These are phyloP conservation scores for Ditylenchus dipsaci DNA, from an alignment of 1,140 invertebrate species.

Conservation along the genomic window DNA sequence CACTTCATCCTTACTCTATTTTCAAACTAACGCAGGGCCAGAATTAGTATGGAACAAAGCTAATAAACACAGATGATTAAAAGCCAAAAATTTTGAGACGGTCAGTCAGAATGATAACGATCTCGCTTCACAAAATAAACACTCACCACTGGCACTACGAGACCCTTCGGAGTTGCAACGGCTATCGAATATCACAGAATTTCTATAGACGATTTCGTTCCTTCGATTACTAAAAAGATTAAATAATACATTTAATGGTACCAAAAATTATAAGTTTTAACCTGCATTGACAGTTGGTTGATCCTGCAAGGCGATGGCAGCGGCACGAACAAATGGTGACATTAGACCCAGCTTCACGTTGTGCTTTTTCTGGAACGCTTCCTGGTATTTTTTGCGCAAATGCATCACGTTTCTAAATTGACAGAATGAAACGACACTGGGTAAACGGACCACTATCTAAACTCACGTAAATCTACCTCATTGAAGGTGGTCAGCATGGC, in stretches of 20 bases:
- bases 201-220: conserved; percentile 89
- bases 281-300: conserved; percentile 90
- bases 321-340: conserved; percentile 94
- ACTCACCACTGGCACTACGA: conserved; percentile 83
- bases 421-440: background rate
- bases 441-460: conserved; percentile 4
- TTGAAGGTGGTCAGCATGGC: conserved; percentile 99
- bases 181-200: conserved; percentile 99
- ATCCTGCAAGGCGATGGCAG: conserved; percentile 85
- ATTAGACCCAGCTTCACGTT: conserved; percentile 96
- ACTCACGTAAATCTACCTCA: conserved; percentile 83
- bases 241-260: background rate
- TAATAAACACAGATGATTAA: no score
- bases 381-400: conserved; percentile 81
- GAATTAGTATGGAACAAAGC: no score
- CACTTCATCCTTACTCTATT: no score
- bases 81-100: no score
- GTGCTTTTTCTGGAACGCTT: conserved; percentile 82
- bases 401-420: conserved; percentile 78
- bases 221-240: conserved; percentile 75
- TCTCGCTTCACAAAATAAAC: no score
- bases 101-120: no score
- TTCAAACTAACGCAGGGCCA: no score
- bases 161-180: conserved; percentile 96
- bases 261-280: background rate